These are phyloP conservation scores for Drosophila koepferae DNA, from an alignment of 2,888 invertebrate genomes.

Conservation along the genomic window DNA sequence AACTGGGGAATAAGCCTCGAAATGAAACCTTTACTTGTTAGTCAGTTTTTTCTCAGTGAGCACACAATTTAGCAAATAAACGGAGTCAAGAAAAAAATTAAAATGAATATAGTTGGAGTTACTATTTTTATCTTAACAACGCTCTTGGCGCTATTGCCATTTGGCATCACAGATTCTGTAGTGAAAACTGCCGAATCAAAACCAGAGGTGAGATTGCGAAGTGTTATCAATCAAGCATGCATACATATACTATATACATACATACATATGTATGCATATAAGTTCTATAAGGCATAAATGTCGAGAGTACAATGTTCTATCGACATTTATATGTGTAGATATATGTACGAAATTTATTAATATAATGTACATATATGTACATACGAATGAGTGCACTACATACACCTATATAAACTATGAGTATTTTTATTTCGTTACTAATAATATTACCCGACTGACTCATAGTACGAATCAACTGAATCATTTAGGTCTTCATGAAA, in stretches of 20 bases:
- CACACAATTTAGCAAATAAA: conserved; percentile 9
- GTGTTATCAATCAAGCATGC: background rate
- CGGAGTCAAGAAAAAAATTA: conserved; percentile 3
- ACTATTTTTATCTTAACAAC: conserved; percentile 13
- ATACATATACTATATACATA: background rate
- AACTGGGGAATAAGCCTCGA: conserved; percentile 27
- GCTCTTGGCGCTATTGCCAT: conserved; percentile 18
- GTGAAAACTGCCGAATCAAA: conserved; percentile 16
- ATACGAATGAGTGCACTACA: background rate
- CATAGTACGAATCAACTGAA: conserved; percentile 6
- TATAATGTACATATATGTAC: background rate
- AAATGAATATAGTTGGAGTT: conserved; percentile 23
- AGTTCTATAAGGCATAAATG: too few relatives aligned
- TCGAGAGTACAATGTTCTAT: background rate
- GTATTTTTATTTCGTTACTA: background rate
- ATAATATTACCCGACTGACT: background rate
- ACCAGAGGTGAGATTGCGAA: conserved; percentile 16
- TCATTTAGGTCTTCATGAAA: background rate
- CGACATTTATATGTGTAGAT: background rate
- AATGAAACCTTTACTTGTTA: conserved; percentile 37
- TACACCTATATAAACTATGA: too few relatives aligned
- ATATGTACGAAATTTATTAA: background rate
- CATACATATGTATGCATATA: background rate
- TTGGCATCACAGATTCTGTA: conserved; percentile 3
- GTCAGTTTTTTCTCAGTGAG: conserved; percentile 30